Evolutionary conservation across 1,140 invertebrate genomes (phyloP).

Genomic region (Leptinotarsa texana): DNA sequence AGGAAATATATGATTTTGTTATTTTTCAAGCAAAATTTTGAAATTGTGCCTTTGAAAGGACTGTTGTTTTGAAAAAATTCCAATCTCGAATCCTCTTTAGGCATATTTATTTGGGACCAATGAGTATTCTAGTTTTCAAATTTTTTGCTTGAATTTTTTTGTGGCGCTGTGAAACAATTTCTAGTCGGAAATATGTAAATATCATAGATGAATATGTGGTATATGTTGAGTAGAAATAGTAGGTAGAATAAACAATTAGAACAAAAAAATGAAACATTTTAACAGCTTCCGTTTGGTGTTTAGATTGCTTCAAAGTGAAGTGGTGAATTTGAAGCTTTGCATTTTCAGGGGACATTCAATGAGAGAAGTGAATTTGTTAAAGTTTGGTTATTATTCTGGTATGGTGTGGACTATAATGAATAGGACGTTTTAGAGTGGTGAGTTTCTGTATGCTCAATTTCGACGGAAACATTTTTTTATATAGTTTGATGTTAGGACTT

Average conservation of each 20-base stretch:
- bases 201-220: neutral
- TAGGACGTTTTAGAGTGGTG: no score
- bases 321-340: no score
- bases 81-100: conserved; percentile 7
- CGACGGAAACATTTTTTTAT: no score
- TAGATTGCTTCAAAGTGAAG: no score
- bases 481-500: no score
- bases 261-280: no score
- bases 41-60: conserved; percentile 34
- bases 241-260: neutral
- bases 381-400: no score
- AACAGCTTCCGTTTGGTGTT: no score
- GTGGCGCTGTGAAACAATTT: conserved; percentile 3
- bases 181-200: neutral
- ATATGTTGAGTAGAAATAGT: neutral
- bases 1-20: neutral
- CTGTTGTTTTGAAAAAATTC: conserved; percentile 19
- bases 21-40: conserved; percentile 20
- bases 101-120: conserved; percentile 39
- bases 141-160: neutral
- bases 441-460: no score
- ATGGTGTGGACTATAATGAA: no score
- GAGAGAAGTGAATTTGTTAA: no score
- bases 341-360: no score
- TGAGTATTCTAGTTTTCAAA: neutral